Percentiles rank a stretch among this genome's conserved stretches.
These are phyloP conservation scores for Scophthalmus maximus DNA, from an alignment of 2,113 vertebrate genomes.

Conservation along the genomic window DNA sequence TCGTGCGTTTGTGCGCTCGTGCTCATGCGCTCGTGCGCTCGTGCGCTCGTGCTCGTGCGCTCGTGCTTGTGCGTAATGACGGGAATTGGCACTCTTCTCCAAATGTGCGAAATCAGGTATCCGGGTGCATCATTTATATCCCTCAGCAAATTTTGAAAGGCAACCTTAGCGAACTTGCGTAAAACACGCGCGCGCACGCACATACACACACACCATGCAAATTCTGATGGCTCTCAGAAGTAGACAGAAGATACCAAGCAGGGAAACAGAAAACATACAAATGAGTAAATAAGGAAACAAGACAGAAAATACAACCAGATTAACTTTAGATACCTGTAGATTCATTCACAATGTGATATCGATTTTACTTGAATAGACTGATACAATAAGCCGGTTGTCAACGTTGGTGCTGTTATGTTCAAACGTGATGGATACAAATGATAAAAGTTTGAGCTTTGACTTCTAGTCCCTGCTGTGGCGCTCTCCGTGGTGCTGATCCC, in stretches of 20 bases:
- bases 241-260: too few species aligned
- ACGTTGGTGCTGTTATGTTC: not conserved
- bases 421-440: not conserved
- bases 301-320: too few species aligned
- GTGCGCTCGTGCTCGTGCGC: constrained; percentile 3
- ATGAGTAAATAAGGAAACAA: too few species aligned
- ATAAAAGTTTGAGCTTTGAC: too few species aligned
- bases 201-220: not conserved
- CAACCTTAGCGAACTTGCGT: constrained; percentile 52
- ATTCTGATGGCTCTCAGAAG: too few species aligned
- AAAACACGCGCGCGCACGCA: too few species aligned
- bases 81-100: constrained; percentile 5
- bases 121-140: constrained; percentile 57
- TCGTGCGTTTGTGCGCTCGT: constrained; percentile 8
- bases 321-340: too few species aligned
- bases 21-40: constrained; percentile 3
- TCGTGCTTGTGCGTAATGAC: not conserved
- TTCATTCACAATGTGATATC: too few species aligned
- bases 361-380: too few species aligned
- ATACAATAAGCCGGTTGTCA: not conserved
- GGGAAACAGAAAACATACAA: too few species aligned
- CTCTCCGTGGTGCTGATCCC: too few species aligned
- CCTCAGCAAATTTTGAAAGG: constrained; percentile 61
- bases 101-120: constrained; percentile 28
- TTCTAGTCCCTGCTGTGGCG: too few species aligned